phyloP scores from a whole-genome alignment of 2,888 invertebrate genomes.

The Amiota communis region DNA sequence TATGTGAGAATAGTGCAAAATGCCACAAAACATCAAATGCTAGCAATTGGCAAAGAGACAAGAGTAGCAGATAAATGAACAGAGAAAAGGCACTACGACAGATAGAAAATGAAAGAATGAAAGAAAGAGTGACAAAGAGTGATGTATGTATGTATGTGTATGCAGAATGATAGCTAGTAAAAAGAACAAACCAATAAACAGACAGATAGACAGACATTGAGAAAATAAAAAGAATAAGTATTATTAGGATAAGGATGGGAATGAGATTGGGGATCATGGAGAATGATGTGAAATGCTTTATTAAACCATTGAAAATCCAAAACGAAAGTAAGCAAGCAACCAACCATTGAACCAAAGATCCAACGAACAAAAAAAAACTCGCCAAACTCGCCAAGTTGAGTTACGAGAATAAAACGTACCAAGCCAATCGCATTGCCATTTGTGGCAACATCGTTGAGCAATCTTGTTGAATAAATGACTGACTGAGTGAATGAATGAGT shows the following conservation, averaged over 20 bases:
- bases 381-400: not conserved
- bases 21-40: slow-evolving; percentile 51
- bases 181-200: not conserved
- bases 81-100: not conserved
- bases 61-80: not conserved
- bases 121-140: slow-evolving; percentile 29
- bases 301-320: slow-evolving; percentile 22
- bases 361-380: not conserved
- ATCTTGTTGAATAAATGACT: not conserved
- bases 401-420: not conserved
- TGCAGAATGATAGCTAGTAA: slow-evolving; percentile 6
- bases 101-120: too few species aligned
- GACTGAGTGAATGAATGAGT: too few species aligned
- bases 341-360: not conserved
- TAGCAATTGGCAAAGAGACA: slow-evolving; percentile 59
- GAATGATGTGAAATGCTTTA: slow-evolving; percentile 11
- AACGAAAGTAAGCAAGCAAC: not conserved
- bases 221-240: not conserved
- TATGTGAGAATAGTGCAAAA: slow-evolving; percentile 12
- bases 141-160: too few species aligned
- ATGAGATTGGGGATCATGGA: not conserved
- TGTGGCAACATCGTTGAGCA: slow-evolving; percentile 9
- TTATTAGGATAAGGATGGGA: not conserved
- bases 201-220: not conserved
- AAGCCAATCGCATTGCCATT: slow-evolving; percentile 26